Base-by-base conservation (phyloP, 1,140 invertebrate genomes). In the Maniola jurtina region DNA sequence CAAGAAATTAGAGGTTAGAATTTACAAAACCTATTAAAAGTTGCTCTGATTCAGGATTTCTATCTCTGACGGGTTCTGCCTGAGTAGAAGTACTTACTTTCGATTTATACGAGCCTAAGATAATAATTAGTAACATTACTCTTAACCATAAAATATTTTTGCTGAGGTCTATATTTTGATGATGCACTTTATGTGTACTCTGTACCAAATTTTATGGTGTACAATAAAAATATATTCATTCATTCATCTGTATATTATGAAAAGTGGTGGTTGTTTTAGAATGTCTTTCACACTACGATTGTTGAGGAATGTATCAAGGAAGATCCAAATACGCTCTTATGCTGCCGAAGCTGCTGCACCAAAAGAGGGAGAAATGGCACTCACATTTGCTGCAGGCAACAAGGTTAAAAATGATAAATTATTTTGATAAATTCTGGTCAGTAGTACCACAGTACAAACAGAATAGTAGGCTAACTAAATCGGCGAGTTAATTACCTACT, bases 341-440 rank as follows among this genome's bases (percentile, higher is more conserved):
- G 86, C 88, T 63, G 56, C 68, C 38, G 84, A 81, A 70, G 88
- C 81, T 62, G 95, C 13, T 45, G 70, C 73, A 14, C 61, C 68
- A 48, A 85, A 81, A 70, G 88, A 81, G 60, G 95, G 96, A 73
- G 93, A 97, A 90, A 96, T 97, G 95, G 95, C 95, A 65, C 95
- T 97, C 75, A 97, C 96, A 63, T 96, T 97, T 88, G 96, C 96
- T 75, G 95, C 96, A 76, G 96, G 95, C 52, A 97, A 97, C 89
- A 95, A 96, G 91, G 95, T 96, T 66, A 48, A 25, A 50, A 35
- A 45, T 45, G 1, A 13, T 13, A n/a, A 45, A 13, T 9, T 45
- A 11, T 13, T 11, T 38, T 38, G 2, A 11, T 45, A 45, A 11
- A 11, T 11, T 8, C 38, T 40, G 10, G 25, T 25, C 4, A 25